Evolutionary conservation across 2,888 invertebrate species (phyloP).

Genomic region (Drosophila nr. perissopoda): DNA sequence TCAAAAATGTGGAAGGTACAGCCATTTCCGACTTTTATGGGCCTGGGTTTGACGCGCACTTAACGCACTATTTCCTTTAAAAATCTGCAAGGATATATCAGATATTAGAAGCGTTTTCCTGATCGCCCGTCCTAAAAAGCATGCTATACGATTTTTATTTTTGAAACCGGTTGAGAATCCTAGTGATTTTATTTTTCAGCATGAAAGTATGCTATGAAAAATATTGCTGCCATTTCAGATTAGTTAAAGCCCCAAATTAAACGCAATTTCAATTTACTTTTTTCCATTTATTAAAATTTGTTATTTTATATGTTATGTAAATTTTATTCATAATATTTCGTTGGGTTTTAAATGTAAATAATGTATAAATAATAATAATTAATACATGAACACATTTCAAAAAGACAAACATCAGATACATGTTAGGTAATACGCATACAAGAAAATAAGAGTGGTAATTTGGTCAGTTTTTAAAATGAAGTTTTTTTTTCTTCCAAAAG

Average conservation of each 20-base stretch:
- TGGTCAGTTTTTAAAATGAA: constrained; percentile 12
- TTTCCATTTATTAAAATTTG: background rate
- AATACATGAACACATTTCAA: constrained; percentile 56
- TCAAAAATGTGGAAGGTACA: too few species aligned
- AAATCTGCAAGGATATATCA: background rate
- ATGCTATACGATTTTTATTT: background rate
- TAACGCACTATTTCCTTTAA: background rate
- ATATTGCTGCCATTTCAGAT: background rate
- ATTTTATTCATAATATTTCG: constrained; percentile 47
- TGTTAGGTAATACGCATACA: constrained; percentile 1
- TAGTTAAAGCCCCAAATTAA: background rate
- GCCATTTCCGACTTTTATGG: background rate
- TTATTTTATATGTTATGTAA: constrained; percentile 28
- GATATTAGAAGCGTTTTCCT: too few species aligned
- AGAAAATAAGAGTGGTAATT: background rate
- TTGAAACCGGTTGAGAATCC: background rate
- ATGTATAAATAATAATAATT: constrained; percentile 41
- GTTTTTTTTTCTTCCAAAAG: constrained; percentile 1
- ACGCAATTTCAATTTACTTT: background rate
- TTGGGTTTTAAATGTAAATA: constrained; percentile 43
- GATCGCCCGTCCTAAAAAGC: background rate
- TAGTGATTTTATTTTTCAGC: background rate
- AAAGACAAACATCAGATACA: constrained; percentile 13
- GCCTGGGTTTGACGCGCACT: too few species aligned
- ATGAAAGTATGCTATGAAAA: background rate